A percentile compares a stretch with the other conserved stretches of the same genome.
These are phyloP conservation scores for Zaprionus inermis DNA, from an alignment of 1,140 invertebrate genomes.

Conservation along the genomic window DNA sequence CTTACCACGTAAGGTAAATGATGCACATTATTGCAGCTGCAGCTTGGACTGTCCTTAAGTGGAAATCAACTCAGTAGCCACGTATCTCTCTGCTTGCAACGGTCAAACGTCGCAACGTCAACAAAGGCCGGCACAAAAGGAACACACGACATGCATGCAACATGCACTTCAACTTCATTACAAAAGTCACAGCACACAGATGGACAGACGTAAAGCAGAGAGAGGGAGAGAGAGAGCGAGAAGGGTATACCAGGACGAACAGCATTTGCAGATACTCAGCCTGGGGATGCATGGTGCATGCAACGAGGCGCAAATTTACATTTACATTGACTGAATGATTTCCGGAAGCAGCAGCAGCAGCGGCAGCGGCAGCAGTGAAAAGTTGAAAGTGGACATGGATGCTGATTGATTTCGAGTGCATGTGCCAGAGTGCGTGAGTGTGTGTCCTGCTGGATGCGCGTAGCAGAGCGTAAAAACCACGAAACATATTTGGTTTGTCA, in stretches of 20 bases:
- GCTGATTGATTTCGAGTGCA: constrained; percentile 75
- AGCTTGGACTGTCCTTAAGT: neutral
- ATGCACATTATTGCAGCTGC: neutral
- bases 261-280: constrained; percentile 6
- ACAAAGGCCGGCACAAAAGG: constrained; percentile 57
- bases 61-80: constrained; percentile 2
- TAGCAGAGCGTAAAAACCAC: constrained; percentile 77
- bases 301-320: constrained; percentile 79
- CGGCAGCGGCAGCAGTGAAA: constrained; percentile 19
- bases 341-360: constrained; percentile 28
- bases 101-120: constrained; percentile 68
- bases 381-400: constrained; percentile 45
- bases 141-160: constrained; percentile 25
- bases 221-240: constrained; percentile 20
- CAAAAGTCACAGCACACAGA: constrained; percentile 57
- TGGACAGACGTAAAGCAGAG: neutral
- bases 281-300: constrained; percentile 15
- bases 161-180: constrained; percentile 73
- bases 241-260: constrained; percentile 24
- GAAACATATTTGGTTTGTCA: constrained; percentile 83
- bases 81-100: constrained; percentile 42
- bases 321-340: constrained; percentile 79
- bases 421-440: constrained; percentile 13
- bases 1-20: neutral
- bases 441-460: constrained; percentile 34